Percentiles rank a stretch among this genome's conserved stretches.
phyloP scores from a whole-genome alignment of 2,888 invertebrate genomes.

The Agrilus biguttatus region DNA sequence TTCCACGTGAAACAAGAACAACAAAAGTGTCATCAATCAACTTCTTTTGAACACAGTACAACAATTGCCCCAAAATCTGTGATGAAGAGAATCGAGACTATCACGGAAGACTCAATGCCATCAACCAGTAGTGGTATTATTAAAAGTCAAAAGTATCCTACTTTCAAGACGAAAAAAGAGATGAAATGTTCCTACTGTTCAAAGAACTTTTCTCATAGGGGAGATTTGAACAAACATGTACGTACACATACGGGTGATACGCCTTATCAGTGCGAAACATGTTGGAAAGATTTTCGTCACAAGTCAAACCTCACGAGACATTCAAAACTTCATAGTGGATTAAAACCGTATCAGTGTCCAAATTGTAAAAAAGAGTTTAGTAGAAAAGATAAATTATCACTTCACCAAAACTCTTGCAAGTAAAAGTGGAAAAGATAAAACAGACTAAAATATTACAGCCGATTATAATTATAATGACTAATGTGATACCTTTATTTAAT shows the following conservation, averaged over 20 bases:
- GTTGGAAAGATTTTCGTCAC: conserved; percentile 24
- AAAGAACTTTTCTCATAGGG: conserved; percentile 25
- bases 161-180: conserved; percentile 6
- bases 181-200: conserved; percentile 22
- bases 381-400: conserved; percentile 26
- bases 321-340: conserved; percentile 60
- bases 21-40: background rate
- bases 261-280: conserved; percentile 23
- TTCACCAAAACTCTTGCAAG: conserved; percentile 22
- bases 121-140: background rate
- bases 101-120: background rate
- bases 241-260: conserved; percentile 27
- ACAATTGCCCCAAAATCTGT: background rate
- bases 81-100: background rate
- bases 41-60: background rate
- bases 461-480: too few relatives aligned
- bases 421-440: too few relatives aligned
- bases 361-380: conserved; percentile 24
- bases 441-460: too few relatives aligned
- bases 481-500: too few relatives aligned
- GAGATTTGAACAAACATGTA: conserved; percentile 27
- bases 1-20: too few relatives aligned
- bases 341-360: conserved; percentile 45
- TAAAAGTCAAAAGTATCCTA: too few relatives aligned
- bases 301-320: conserved; percentile 63